phyloP scores from a whole-genome alignment of 2,888 invertebrate species.

The Ischnura elegans region DNA sequence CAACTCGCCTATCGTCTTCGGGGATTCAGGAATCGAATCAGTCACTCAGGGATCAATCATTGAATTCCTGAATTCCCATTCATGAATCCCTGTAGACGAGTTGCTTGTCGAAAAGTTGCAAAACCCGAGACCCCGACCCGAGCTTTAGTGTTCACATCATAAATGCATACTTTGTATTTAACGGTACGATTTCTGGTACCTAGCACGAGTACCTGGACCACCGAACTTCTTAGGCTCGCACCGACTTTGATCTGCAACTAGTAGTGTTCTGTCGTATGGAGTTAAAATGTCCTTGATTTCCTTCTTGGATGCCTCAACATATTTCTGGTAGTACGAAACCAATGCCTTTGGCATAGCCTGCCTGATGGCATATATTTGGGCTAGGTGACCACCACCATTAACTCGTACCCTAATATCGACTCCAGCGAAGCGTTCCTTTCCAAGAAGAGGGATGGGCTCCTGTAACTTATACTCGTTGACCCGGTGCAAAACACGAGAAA shows the following conservation, averaged over 20 bases:
- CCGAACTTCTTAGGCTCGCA: constrained; percentile 99
- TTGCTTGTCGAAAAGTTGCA: too few relatives aligned
- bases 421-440: constrained; percentile 97
- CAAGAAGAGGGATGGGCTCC: constrained; percentile 92
- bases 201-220: constrained; percentile 99
- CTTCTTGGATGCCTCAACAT: constrained; percentile 99
- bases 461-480: constrained; percentile 97
- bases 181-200: constrained; percentile 99
- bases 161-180: constrained; percentile 81
- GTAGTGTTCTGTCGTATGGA: constrained; percentile 97
- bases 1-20: too few relatives aligned
- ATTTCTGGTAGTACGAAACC: constrained; percentile 99
- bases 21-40: too few relatives aligned
- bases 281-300: constrained; percentile 99
- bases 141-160: constrained; percentile 27
- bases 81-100: too few relatives aligned
- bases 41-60: too few relatives aligned
- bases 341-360: constrained; percentile 99
- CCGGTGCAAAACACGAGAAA: constrained; percentile 97
- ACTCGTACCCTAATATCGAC: constrained; percentile 99
- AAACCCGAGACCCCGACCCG: too few relatives aligned
- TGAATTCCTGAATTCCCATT: too few relatives aligned
- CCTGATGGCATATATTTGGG: constrained; percentile 99
- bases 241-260: constrained; percentile 99
- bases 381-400: constrained; percentile 98